phyloP scores from a whole-genome alignment of 2,797 vertebrate species.

The Falco biarmicus region DNA sequence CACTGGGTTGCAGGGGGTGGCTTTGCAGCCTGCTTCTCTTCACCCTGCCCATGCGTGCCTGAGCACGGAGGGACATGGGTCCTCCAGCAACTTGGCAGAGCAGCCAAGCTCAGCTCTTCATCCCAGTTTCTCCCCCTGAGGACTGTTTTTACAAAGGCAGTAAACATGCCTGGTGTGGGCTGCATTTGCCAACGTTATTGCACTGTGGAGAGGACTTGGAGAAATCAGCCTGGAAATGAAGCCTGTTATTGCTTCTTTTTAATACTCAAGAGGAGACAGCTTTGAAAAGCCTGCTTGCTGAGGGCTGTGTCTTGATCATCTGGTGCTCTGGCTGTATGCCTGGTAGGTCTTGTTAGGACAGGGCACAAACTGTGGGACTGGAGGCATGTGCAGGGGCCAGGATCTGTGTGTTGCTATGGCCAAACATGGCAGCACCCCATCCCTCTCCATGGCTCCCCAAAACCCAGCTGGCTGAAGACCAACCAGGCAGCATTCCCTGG shows the following conservation, averaged over 20 bases:
- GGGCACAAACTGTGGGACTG: neutral
- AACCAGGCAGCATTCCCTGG: neutral
- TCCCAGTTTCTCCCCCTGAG: neutral
- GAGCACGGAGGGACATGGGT: accelerated
- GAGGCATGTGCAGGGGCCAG: neutral
- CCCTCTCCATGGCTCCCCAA: neutral
- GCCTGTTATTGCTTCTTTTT: neutral
- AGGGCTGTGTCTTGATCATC: neutral
- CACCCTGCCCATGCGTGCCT: accelerated
- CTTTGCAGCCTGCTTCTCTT: neutral
- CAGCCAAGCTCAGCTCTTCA: accelerated
- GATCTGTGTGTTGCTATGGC: neutral
- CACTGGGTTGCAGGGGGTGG: neutral
- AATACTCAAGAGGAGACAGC: neutral
- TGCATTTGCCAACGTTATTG: neutral
- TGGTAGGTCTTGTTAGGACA: neutral
- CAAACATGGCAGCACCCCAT: accelerated
- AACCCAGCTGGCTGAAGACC: neutral
- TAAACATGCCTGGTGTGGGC: neutral
- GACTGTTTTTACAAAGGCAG: neutral
- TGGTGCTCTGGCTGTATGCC: neutral
- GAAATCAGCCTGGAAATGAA: neutral
- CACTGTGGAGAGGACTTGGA: neutral
- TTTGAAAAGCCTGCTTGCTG: neutral
- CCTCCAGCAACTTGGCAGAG: neutral